Evolutionary conservation across 2,888 invertebrate species (phyloP), one percentile per base, ranked within the genome.

Genomic region (Hypena proboscidalis): DNA sequence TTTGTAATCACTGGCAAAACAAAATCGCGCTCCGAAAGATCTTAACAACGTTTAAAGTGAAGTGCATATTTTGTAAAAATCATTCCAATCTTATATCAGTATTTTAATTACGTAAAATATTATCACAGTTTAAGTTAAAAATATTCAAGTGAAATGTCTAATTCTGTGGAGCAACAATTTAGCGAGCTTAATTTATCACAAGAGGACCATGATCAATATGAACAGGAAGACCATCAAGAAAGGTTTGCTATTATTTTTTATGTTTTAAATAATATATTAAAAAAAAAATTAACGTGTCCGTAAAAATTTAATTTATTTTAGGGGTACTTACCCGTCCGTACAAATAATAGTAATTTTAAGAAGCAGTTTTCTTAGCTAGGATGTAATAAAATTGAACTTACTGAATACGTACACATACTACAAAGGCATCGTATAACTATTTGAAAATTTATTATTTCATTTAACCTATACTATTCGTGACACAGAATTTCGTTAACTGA

Each of bases 181-280:
- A 93, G 93, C 80, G 94, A 94, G 73, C 91, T 94, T 71, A 94
- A 92, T 77, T 85, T 93, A 59, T 93, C 93, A 53, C 94, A 94
- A 78, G 95, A 95, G 78, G 94, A 94, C 80, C 93, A 94, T 67
- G 94, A 95, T 86, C 94, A 95, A 87, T 95, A 94, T 82, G 95
- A 94, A 81, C 93, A 92, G 53, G 93, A 93, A 63, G 93, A 93
- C 66, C 80, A 76, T 38, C 90, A 83, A 63, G 92, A 93, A 74
- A 92, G 93, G 93, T 93, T 83, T 19, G 19, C 19, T 19, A 19
- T 6, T 19, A 19, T 6, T 19, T 19, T 6, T 19, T 19, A 19
- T n/a, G n/a, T n/a, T n/a, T n/a, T n/a, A n/a, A n/a, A n/a, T n/a
- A n/a, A n/a, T n/a, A n/a, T n/a, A n/a, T n/a, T n/a, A n/a, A n/a